Base-by-base conservation (phyloP, 2,888 invertebrate genomes). In the Steromphala cineraria region DNA sequence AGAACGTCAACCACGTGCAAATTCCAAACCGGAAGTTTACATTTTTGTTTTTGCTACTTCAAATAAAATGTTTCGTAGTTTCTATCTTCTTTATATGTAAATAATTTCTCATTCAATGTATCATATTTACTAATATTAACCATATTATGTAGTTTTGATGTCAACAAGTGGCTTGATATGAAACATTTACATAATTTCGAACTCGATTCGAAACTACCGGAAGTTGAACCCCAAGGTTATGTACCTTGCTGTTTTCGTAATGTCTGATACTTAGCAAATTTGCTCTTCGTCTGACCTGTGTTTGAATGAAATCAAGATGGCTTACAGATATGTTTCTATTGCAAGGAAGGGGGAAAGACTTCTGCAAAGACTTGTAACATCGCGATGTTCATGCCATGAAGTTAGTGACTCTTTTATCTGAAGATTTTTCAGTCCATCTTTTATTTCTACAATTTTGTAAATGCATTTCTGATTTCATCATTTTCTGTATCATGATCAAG, bases 301-400 rank as follows among this genome's bases (percentile, higher is more conserved):
- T 36, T 5, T 46, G 46, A 46, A 67, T 7, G 40, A 28, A 75
- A 53, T 31, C 71, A 71, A 56, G 36, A 88, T 88, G 88, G 85
- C 87, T 40, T 80, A 84, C 75, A 81, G 85, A 28, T 87, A 86
- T 56, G 82, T 84, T 36, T 77, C 83, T 21, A 71, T 85, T 55
- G 86, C 84, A 13, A 78, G 80, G n/a, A 86, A 80, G 75, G 82
- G 86, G 24, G 87, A 89, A 80, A 78, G 84, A 67, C 79, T 87
- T 2, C 80, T 88, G 0, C 84, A 84, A 56, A 82, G 82, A 83
- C 78, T 85, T 10, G 17, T 84, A 13, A 82, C 82, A 7, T 82
- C 80, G 74, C 84, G 84, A 62, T 80, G 71, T 62, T 78, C 81
- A 17, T 55, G 52, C 28, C 79, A 75, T 36, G 82, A 85, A 83